Evolutionary conservation across 2,888 invertebrate genomes (phyloP).

Genomic region (Meghimatium bilineatum): DNA sequence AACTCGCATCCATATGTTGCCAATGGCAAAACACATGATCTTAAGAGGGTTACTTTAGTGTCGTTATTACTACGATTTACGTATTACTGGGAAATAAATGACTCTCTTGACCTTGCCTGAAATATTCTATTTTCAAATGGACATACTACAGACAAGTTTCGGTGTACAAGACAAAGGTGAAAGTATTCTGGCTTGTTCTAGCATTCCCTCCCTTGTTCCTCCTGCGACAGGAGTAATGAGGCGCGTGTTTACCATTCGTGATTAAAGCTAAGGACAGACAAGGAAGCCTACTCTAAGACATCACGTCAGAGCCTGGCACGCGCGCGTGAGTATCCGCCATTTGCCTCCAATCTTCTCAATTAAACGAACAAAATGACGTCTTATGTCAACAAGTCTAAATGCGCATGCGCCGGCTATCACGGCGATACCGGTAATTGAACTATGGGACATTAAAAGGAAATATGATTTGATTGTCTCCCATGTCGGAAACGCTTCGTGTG

Average conservation of each 20-base stretch:
- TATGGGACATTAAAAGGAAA: conserved; percentile 45
- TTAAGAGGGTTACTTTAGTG: too few species aligned
- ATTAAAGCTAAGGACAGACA: background rate
- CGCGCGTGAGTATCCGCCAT: conserved; percentile 29
- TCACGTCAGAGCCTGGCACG: conserved; percentile 22
- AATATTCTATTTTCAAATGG: too few species aligned
- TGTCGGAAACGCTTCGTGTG: conserved; percentile 33
- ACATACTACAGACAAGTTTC: background rate
- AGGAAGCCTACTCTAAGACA: conserved; percentile 9
- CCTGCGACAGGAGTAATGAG: conserved; percentile 24
- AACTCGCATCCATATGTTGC: too few species aligned
- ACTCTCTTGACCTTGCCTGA: too few species aligned
- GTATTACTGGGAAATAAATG: too few species aligned
- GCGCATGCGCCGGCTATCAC: conserved; percentile 40
- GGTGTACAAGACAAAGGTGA: background rate
- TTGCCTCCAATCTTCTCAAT: conserved; percentile 34
- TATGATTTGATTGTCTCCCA: conserved; percentile 45
- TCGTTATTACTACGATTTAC: too few species aligned
- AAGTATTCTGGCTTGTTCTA: conserved; percentile 17
- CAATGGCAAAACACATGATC: too few species aligned
- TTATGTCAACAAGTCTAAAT: conserved; percentile 38
- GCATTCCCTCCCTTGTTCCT: conserved; percentile 8
- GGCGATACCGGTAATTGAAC: conserved; percentile 45
- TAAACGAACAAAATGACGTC: conserved; percentile 41
- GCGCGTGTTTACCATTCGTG: conserved; percentile 35